Conservation (phyloP, 2,888 invertebrate species). For the Aspidiotus destructor region DNA sequence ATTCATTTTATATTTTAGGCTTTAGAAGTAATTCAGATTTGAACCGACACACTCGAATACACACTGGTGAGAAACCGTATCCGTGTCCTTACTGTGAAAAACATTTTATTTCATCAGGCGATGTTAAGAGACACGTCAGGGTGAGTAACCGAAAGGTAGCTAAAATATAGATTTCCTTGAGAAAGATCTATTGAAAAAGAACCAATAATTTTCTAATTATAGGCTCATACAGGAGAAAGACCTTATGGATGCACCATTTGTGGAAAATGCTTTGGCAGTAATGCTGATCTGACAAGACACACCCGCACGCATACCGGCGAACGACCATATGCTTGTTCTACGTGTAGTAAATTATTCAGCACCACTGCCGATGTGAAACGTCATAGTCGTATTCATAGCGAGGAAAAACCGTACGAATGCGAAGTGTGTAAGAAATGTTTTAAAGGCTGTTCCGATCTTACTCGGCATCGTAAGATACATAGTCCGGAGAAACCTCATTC, state of each 20-base stretch:
- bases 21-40: conserved; percentile 28
- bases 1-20: not conserved
- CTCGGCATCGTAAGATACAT: conserved; percentile 27
- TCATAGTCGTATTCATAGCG: conserved; percentile 26
- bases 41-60: conserved; percentile 22
- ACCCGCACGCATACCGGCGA: conserved; percentile 23
- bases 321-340: conserved; percentile 22
- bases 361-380: conserved; percentile 28
- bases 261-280: conserved; percentile 24
- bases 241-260: conserved; percentile 28
- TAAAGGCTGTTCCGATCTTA: conserved; percentile 28
- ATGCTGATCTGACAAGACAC: conserved; percentile 23
- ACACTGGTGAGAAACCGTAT: conserved; percentile 29
- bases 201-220: conserved; percentile 1
- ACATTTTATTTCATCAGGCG: conserved; percentile 28
- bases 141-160: conserved; percentile 2
- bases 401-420: conserved; percentile 29
- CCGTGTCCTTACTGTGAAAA: conserved; percentile 23
- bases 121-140: conserved; percentile 23
- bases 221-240: conserved; percentile 27
- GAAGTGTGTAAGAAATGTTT: conserved; percentile 30
- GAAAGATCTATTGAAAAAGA: not conserved
- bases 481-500: conserved; percentile 29
- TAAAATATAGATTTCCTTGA: not conserved
- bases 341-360: conserved; percentile 27